Evolutionary conservation across 2,888 invertebrate species (phyloP), one percentile per base, ranked within the genome.

Genomic region (Dysmachus trigonus): DNA sequence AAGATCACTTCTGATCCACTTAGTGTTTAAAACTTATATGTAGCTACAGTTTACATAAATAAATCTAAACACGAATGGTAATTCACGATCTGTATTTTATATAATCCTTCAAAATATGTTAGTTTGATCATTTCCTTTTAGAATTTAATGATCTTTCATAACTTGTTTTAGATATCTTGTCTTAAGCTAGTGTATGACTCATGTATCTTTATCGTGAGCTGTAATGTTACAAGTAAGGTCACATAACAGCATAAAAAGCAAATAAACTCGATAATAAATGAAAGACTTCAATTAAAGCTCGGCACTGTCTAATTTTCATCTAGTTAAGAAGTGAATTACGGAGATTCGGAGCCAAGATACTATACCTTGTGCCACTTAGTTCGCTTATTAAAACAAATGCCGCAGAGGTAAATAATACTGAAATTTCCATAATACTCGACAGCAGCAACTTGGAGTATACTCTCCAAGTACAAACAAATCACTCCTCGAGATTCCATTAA

Each of bases 401-500:
- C 27, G 13, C 62, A 10, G 62, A 62, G 62, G 62, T 62, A 62
- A 62, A 62, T 62, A 62, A 10, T 62, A 62, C 62, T 27, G 27
- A 62, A 62, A 62, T 62, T 62, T 62, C 22, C 62, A 62, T 62
- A 62, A 22, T 10, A 0, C 62, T 62, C 27, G 62, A 62, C 62
- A 62, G 22, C 27, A 62, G 27, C 3, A 27, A 15, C 38, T 62
- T 27, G 22, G 22, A 53, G 53, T 18, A 33, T 53, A 53, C 31
- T 81, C 18, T 30, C 33, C 33, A 81, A 81, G 81, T 47, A 81
- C 81, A 81, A 81, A 81, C 81, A 81, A 81, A 81, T 81, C 81
- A 81, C n/a, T 81, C 33, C 31, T 41, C 47, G 30, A 15, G n/a
- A 13, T 51, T 33, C 33, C 53, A 81, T 81, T 81, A 81, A 81